Percentiles rank a stretch among this genome's conserved stretches.
Conservation (phyloP, 2,113 vertebrate genomes). For the Scartelaos histophorus region DNA sequence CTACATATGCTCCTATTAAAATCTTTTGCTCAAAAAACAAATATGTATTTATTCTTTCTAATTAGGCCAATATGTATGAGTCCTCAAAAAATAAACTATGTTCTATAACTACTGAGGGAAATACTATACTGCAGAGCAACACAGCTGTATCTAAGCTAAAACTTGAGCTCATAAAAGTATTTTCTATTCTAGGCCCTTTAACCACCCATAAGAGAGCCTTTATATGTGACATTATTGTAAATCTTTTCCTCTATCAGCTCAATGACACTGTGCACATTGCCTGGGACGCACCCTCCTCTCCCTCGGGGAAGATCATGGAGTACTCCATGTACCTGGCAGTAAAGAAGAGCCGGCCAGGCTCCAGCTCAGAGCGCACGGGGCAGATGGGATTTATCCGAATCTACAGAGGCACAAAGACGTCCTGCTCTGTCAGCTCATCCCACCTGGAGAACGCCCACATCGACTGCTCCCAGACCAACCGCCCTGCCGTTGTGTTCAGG, state of each 20-base stretch:
- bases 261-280: conserved; percentile 92
- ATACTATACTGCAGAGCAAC: too few relatives aligned
- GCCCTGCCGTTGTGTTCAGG: conserved; percentile 93
- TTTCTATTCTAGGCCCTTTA: too few relatives aligned
- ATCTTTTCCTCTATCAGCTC: conserved; percentile 68
- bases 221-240: too few relatives aligned
- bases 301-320: conserved; percentile 92
- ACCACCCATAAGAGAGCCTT: too few relatives aligned
- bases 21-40: neutral
- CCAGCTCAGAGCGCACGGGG: conserved; percentile 77
- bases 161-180: too few relatives aligned
- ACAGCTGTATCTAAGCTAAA: too few relatives aligned
- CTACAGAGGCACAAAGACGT: conserved; percentile 92
- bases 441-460: conserved; percentile 92
- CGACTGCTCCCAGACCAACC: conserved; percentile 83
- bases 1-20: neutral
- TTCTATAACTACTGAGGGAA: too few relatives aligned
- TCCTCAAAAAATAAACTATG: too few relatives aligned
- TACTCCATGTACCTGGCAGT: conserved; percentile 97
- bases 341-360: conserved; percentile 79
- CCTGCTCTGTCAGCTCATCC: conserved; percentile 84
- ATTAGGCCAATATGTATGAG: neutral
- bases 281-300: conserved; percentile 93
- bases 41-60: neutral
- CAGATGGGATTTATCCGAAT: conserved; percentile 94